A percentile compares a stretch with the other conserved stretches of the same genome.
phyloP scores from a whole-genome alignment of 2,113 vertebrate species.

The Gallinago undulata region DNA sequence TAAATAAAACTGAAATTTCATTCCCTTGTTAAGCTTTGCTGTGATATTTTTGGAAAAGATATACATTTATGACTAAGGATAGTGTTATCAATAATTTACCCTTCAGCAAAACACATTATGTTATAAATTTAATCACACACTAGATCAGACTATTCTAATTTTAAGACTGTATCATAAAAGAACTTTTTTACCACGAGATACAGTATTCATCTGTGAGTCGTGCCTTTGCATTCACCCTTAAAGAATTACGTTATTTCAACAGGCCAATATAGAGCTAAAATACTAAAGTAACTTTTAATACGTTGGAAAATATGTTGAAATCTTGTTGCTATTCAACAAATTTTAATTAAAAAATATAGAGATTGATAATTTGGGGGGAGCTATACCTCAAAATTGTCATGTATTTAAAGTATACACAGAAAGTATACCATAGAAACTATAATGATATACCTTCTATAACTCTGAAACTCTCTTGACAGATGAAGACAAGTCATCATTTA shows the following conservation, averaged over 20 bases:
- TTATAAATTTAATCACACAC: slow-evolving; percentile 19
- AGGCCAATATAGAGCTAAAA: not conserved
- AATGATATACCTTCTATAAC: not conserved
- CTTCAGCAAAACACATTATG: slow-evolving; percentile 12
- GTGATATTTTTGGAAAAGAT: slow-evolving; percentile 35
- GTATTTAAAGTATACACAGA: not conserved
- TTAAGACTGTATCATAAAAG: not conserved
- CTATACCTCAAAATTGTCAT: not conserved
- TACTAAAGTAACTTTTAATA: not conserved
- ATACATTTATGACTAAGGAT: slow-evolving; percentile 39
- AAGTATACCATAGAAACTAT: not conserved
- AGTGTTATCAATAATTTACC: slow-evolving; percentile 30
- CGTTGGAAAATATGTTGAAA: not conserved
- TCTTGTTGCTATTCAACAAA: not conserved
- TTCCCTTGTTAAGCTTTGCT: not conserved
- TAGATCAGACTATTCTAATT: slow-evolving; percentile 7
- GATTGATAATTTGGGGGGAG: not conserved
- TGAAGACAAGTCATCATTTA: not conserved
- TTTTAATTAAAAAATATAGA: not conserved
- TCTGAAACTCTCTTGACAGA: not conserved
- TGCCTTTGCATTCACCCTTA: not conserved
- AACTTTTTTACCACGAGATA: not conserved
- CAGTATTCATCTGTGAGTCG: not conserved
- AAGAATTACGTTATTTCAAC: not conserved
- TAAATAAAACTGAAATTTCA: slow-evolving; percentile 7